These are phyloP conservation scores for Podargus strigoides DNA, from an alignment of 2,797 vertebrate genomes.

Conservation along the genomic window DNA sequence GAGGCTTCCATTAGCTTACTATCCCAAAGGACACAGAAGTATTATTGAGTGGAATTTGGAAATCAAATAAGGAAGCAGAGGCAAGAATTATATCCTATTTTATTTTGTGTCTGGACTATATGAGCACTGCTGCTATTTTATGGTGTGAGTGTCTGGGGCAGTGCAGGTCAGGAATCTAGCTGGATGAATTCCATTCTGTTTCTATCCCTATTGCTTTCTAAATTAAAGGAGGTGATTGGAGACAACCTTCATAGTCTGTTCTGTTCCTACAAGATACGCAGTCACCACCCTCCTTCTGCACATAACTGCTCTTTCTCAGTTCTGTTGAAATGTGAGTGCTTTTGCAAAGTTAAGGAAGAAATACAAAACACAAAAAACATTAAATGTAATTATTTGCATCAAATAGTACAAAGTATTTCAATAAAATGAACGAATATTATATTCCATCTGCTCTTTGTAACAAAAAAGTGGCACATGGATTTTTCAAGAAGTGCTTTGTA, in stretches of 20 bases:
- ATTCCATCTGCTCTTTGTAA: conserved; percentile 48
- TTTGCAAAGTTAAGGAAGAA: conserved; percentile 23
- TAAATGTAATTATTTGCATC: background rate
- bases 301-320: background rate
- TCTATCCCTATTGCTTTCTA: conserved; percentile 39
- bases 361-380: background rate
- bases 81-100: conserved; percentile 21
- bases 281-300: background rate
- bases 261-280: background rate
- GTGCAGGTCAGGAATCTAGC: background rate
- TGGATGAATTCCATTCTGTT: conserved; percentile 35
- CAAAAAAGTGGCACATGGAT: conserved; percentile 5
- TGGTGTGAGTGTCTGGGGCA: conserved; percentile 15
- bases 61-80: conserved; percentile 1
- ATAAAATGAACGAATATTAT: conserved; percentile 1
- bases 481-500: conserved; percentile 62
- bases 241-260: background rate
- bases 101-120: conserved; percentile 14
- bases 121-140: conserved; percentile 29
- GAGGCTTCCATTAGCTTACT: background rate
- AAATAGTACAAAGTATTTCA: background rate
- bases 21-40: background rate
- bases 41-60: conserved; percentile 8
- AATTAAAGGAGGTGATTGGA: conserved; percentile 62
- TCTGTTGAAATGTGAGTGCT: background rate